Percentiles rank a stretch among this genome's conserved stretches.
Evolutionary conservation across 2,888 invertebrate species (phyloP).

Genomic region (Chymomyza caudatula): DNA sequence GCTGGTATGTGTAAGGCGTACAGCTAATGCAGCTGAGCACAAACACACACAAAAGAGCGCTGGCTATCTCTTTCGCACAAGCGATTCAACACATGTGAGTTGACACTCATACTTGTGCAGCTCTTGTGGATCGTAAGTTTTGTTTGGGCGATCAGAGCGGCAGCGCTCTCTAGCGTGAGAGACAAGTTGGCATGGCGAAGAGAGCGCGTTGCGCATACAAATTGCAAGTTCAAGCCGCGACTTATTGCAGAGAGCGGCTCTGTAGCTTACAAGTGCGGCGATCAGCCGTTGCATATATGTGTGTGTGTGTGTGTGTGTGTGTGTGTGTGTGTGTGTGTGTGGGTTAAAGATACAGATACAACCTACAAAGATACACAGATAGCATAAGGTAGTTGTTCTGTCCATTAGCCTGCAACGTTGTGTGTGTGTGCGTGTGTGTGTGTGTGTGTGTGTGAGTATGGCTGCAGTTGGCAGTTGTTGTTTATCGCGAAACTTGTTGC

Average conservation of each 20-base stretch:
- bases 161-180: neutral
- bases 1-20: conserved; percentile 17
- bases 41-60: neutral
- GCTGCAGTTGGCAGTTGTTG: conserved; percentile 47
- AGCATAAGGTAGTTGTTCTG: neutral
- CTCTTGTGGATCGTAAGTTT: conserved; percentile 56
- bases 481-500: conserved; percentile 64
- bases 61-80: conserved; percentile 46
- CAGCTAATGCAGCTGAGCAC: conserved; percentile 11
- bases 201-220: neutral
- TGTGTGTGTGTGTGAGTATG: conserved; percentile 7
- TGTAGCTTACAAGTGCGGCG: conserved; percentile 36
- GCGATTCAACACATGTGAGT: no score
- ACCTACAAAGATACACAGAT: conserved; percentile 17
- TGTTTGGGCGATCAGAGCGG: conserved; percentile 2
- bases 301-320: conserved; percentile 18
- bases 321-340: conserved; percentile 22
- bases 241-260: no score
- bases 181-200: conserved; percentile 13
- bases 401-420: neutral
- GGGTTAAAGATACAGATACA: conserved; percentile 32
- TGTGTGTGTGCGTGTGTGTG: conserved; percentile 1
- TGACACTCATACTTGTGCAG: conserved; percentile 40
- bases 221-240: no score
- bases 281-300: conserved; percentile 45